Percentiles rank a stretch among this genome's conserved stretches.
Evolutionary conservation across 1,140 invertebrate genomes (phyloP).

Genomic region (Sarcophaga bullata): DNA sequence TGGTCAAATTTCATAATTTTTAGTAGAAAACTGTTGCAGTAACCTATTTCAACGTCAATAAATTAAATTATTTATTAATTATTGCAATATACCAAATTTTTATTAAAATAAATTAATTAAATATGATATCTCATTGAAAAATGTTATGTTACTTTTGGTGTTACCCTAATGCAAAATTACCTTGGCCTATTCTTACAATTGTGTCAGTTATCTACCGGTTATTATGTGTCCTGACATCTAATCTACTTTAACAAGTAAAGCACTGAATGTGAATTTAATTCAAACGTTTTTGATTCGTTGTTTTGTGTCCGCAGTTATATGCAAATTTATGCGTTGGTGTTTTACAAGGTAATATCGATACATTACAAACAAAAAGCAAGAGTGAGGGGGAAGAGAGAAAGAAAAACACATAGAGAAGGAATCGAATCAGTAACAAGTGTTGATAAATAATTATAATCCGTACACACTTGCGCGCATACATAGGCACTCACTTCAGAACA

Average conservation of each 20-base stretch:
- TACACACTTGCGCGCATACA: neutral
- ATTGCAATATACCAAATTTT: no score
- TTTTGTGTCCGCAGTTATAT: constrained; percentile 11
- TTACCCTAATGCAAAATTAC: neutral
- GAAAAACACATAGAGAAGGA: neutral
- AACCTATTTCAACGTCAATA: no score
- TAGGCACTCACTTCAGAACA: neutral
- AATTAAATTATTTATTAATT: no score
- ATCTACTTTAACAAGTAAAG: neutral
- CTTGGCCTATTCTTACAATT: neutral
- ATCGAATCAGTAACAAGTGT: constrained; percentile 31
- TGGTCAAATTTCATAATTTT: no score
- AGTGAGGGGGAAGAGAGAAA: no score
- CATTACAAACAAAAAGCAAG: no score
- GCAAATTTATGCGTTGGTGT: constrained; percentile 34
- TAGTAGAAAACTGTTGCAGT: no score
- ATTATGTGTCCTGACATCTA: neutral
- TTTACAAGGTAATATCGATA: constrained; percentile 34
- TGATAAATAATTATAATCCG: constrained; percentile 25
- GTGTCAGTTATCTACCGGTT: neutral
- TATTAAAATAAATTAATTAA: neutral
- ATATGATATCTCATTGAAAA: neutral
- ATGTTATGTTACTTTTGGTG: neutral
- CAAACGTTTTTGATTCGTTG: constrained; percentile 19
- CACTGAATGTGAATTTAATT: constrained; percentile 29